Evolutionary conservation across 2,113 vertebrate species (phyloP), one percentile per base, ranked within the genome.

Genomic region (Amblyornis subalaris): DNA sequence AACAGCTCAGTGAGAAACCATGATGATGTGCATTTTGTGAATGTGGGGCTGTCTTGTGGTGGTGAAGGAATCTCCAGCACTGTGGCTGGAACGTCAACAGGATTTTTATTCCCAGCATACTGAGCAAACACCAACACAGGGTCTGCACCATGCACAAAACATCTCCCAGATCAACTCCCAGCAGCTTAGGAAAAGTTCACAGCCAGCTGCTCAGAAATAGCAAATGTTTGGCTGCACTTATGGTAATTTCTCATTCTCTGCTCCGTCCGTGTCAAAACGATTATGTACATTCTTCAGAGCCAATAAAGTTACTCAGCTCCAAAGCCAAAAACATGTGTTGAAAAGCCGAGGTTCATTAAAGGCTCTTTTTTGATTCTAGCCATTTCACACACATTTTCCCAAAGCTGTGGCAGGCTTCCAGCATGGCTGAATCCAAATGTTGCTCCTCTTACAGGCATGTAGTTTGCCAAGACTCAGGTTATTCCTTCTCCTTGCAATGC

Each of bases 281-380:
- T 89, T 91, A 91, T 83, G 71, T 54, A 77, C 79, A 36, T 93
- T 88, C 71, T 95, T 93, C 65, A 82, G 64, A 72, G 44, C 7
- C 0, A 0, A 80, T 64, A 36, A 89, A 85, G 71, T 79, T 79
- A 83, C 75, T 73, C 72, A 71, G 48, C 48, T 94, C 79, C 9
- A 18, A 89, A 90, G 90, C 78, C 85, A 93, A 90, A 89, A 95
- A 85, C 64, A 91, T 12, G 55, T 94, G 91, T 88, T 64, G 82
- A 93, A 89, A 96, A 95, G 72, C 75, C 0, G 1, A 74, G 85
- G 53, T 75, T 83, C 55, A 83, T 89, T 90, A 90, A 93, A 95
- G 81, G 60, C 65, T 92, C 40, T 78, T 89, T 75, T 85, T 65
- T 88, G 16, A 82, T 91, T 95, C 94, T 44, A 83, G 74, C 44